Percentiles rank a stretch among this genome's conserved stretches.
These are phyloP conservation scores for Neogobius melanostomus DNA, from an alignment of 2,113 vertebrate species.

Conservation along the genomic window DNA sequence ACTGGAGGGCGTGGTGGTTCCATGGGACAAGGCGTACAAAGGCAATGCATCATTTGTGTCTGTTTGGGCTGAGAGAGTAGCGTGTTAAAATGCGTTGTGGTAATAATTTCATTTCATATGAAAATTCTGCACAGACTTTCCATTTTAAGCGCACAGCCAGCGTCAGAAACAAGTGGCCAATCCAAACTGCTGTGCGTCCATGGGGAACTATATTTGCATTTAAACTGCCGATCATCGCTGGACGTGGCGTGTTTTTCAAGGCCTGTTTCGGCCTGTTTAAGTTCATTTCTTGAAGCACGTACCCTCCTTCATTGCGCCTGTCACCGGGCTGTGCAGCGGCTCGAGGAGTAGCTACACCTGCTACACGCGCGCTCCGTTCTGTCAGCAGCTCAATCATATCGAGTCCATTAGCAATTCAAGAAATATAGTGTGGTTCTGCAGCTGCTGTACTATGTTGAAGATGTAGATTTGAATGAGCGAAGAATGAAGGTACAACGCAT, in stretches of 20 bases:
- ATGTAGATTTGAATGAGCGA: background rate
- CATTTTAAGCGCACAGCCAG: constrained; percentile 24
- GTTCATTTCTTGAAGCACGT: background rate
- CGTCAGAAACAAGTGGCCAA: constrained; percentile 28
- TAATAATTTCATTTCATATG: constrained; percentile 15
- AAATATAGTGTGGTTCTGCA: background rate
- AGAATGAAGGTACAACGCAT: background rate
- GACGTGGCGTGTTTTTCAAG: constrained; percentile 5
- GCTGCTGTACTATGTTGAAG: background rate
- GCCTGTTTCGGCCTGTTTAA: background rate
- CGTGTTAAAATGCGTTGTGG: constrained; percentile 10
- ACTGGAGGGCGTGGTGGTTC: constrained; percentile 58
- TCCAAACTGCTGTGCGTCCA: constrained; percentile 26
- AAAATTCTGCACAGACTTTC: constrained; percentile 23
- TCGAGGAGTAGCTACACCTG: constrained; percentile 22
- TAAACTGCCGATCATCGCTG: constrained; percentile 36
- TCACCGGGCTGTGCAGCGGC: constrained; percentile 4
- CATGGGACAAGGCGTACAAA: constrained; percentile 23
- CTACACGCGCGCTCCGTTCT: background rate
- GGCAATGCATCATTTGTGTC: constrained; percentile 15
- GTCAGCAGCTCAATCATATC: constrained; percentile 26
- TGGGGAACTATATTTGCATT: constrained; percentile 36
- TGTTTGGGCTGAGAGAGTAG: constrained; percentile 8
- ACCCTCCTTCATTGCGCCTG: constrained; percentile 21
- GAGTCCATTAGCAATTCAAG: constrained; percentile 40